Conservation (phyloP, 2,888 invertebrate genomes). For the Polydrusus pterygomalis region DNA sequence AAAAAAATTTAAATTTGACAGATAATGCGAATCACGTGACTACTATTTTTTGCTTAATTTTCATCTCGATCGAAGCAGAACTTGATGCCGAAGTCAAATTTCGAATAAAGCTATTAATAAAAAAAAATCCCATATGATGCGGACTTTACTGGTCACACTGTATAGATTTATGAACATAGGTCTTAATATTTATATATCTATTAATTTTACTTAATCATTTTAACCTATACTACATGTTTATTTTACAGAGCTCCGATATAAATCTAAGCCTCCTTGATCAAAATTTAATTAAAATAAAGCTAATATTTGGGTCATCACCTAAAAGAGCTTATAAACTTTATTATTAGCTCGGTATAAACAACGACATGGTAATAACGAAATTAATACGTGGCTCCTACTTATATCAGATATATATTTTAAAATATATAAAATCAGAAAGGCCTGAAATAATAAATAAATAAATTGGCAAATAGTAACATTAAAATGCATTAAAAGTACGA, state of each 20-base stretch:
- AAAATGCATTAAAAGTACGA: too few relatives aligned
- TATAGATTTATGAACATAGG: neutral
- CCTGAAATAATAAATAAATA: too few relatives aligned
- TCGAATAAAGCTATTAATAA: too few relatives aligned
- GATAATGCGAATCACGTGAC: too few relatives aligned
- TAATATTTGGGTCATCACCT: constrained; percentile 15
- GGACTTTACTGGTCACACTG: too few relatives aligned
- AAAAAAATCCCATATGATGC: too few relatives aligned
- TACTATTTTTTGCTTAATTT: too few relatives aligned
- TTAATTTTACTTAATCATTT: neutral
- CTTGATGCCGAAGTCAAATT: too few relatives aligned
- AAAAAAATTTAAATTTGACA: too few relatives aligned
- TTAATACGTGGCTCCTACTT: neutral
- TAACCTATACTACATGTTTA: neutral
- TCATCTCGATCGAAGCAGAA: too few relatives aligned
- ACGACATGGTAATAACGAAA: neutral
- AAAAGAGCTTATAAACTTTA: constrained; percentile 13
- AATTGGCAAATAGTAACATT: too few relatives aligned
- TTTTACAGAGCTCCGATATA: neutral
- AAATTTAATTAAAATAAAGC: constrained; percentile 15
- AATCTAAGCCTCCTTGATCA: neutral
- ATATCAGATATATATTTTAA: neutral
- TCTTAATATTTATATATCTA: neutral
- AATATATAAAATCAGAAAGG: too few relatives aligned
- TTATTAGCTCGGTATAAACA: constrained; percentile 3